These are phyloP conservation scores for Moxostoma hubbsi DNA, from an alignment of 2,797 vertebrate genomes.

Conservation along the genomic window DNA sequence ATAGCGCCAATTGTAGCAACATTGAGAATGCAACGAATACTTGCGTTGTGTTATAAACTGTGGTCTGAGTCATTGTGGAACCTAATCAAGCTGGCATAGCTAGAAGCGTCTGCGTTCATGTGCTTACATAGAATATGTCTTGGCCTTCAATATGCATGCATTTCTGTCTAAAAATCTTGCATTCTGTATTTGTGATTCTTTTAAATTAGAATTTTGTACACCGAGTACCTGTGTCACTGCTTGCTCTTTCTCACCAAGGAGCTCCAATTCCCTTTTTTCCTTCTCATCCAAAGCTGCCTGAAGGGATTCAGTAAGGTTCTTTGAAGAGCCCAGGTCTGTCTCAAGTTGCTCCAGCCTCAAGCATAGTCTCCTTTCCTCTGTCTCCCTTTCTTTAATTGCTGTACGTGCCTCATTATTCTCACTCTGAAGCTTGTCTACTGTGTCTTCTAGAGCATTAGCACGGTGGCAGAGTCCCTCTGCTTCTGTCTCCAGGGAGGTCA, in stretches of 20 bases:
- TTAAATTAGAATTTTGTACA: neutral
- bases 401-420: slow-evolving; percentile 73
- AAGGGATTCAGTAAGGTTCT: slow-evolving; percentile 81
- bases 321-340: slow-evolving; percentile 87
- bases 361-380: slow-evolving; percentile 80
- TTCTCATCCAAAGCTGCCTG: slow-evolving; percentile 84
- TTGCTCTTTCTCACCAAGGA: slow-evolving; percentile 89
- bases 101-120: too few species aligned
- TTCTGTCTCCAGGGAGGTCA: slow-evolving; percentile 77
- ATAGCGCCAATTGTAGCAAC: too few species aligned
- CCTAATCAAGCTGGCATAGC: too few species aligned
- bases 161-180: neutral
- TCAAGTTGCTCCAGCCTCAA: slow-evolving; percentile 88
- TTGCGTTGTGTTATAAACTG: too few species aligned
- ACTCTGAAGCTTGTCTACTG: slow-evolving; percentile 76
- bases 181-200: neutral
- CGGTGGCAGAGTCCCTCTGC: slow-evolving; percentile 74
- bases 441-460: slow-evolving; percentile 77
- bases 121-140: too few species aligned
- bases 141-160: neutral
- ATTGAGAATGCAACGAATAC: too few species aligned
- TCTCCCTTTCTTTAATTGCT: slow-evolving; percentile 80
- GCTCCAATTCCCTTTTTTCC: slow-evolving; percentile 86
- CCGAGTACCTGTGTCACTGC: slow-evolving; percentile 79
- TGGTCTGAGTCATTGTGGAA: too few species aligned